Evolutionary conservation across 2,797 vertebrate species (phyloP).

Genomic region (Squalus acanthias): DNA sequence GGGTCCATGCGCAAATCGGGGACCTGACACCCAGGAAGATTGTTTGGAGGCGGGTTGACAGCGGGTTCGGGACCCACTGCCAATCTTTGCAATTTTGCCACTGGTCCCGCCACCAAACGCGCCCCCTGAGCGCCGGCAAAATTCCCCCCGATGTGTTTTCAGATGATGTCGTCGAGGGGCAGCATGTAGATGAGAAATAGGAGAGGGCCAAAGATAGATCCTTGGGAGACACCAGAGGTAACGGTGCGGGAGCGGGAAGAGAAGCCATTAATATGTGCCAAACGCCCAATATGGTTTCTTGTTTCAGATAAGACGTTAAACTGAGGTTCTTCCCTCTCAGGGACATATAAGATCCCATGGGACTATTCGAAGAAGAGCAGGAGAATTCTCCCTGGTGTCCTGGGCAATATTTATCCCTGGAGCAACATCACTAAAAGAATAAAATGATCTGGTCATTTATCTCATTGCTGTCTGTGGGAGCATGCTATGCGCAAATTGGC

Average conservation of each 20-base stretch:
- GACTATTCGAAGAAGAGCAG: background rate
- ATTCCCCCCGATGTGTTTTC: background rate
- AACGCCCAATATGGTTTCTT: background rate
- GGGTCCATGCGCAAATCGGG: no score
- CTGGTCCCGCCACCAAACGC: no score
- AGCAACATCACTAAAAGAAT: background rate
- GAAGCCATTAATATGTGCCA: background rate
- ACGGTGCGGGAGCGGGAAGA: background rate
- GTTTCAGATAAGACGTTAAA: background rate
- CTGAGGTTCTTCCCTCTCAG: background rate
- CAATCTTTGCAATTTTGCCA: no score
- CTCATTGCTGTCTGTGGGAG: no score
- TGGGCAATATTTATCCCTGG: background rate
- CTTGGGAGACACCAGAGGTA: background rate
- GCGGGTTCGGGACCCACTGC: no score
- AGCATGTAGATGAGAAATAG: background rate
- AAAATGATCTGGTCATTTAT: background rate
- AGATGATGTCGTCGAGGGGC: background rate
- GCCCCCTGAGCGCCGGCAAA: no score
- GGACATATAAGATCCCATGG: background rate
- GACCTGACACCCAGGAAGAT: no score
- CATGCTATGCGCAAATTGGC: no score
- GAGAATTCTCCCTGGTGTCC: background rate
- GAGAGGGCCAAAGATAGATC: background rate
- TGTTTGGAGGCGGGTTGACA: no score